A percentile compares a stretch with the other conserved stretches of the same genome.
Evolutionary conservation across 2,888 invertebrate species (phyloP).

Genomic region (Stramonita haemastoma): DNA sequence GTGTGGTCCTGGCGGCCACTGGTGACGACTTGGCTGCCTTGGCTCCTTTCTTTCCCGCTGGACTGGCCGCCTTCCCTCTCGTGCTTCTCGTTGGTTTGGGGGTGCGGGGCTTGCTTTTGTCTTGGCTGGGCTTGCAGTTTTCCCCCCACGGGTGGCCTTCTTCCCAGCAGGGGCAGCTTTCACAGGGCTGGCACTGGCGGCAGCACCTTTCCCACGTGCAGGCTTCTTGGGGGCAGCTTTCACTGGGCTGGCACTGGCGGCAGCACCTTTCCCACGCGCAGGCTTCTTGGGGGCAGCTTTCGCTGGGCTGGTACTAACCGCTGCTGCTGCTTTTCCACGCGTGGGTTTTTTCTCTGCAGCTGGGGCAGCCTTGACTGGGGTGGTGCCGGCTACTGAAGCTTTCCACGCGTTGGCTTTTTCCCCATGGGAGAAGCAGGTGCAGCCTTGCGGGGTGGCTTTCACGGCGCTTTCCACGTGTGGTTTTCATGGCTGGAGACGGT

Average conservation of each 20-base stretch:
- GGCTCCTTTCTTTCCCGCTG: slow-evolving; percentile 17
- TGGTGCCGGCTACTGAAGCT: neutral
- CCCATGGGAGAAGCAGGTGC: neutral
- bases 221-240: neutral
- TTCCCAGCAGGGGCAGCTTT: slow-evolving; percentile 37
- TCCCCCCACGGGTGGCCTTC: slow-evolving; percentile 38
- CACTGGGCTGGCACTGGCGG: neutral
- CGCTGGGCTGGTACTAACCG: neutral
- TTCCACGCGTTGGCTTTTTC: slow-evolving; percentile 5
- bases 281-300: neutral
- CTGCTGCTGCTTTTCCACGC: neutral
- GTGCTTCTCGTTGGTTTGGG: neutral
- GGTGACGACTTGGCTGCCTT: slow-evolving; percentile 25
- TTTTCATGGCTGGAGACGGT: neutral
- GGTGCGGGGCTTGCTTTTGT: neutral
- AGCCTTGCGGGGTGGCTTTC: neutral
- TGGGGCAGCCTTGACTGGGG: neutral
- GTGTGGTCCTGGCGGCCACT: slow-evolving; percentile 22
- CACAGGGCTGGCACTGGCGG: neutral
- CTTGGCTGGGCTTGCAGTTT: neutral
- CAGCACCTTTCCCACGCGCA: neutral
- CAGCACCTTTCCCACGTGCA: neutral
- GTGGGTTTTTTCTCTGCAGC: slow-evolving; percentile 27
- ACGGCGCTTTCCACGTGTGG: slow-evolving; percentile 11
- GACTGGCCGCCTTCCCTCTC: slow-evolving; percentile 32